Evolutionary conservation across 2,888 invertebrate species (phyloP), one percentile per base, ranked within the genome.

Genomic region (Drosophila hamatofila): DNA sequence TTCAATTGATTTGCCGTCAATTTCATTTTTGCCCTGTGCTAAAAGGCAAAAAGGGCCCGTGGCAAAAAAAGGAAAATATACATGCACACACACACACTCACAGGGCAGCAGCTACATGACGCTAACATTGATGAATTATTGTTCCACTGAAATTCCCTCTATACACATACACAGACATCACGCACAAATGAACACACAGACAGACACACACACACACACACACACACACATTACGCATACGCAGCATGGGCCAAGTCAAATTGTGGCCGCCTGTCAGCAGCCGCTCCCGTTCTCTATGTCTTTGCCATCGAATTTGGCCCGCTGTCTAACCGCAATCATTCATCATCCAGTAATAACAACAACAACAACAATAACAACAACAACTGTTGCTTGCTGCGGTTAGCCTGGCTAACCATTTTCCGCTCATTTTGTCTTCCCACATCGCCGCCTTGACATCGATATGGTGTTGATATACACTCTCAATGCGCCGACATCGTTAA

Each of bases 1-100:
- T 77, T 84, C 89, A 89, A 89, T 86, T 89, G 89, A 87, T 87
- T 87, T 89, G 88, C 78, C 85, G 80, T 87, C 86, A 89, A 89
- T 84, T 84, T 87, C 67, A 73, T 80, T 82, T 80, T 79, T 46
- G 54, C 73, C 57, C 57, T 56, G 73, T 51, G 61, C 48, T 71
- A 64, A 65, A 74, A 75, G 56, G 65, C 80, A 72, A 62, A 83
- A 71, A 62, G 59, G 42, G 60, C 69, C 75, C 39, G 39, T 21
- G 52, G 74, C 67, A 73, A 52, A 35, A 76, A 11, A 11, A 39
- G 27, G 42, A 2, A 49, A 25, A 23, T 41, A 62, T n/a, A 55
- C 25, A 59, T n/a, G n/a, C 35, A 58, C 59, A 52, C 39, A 41
- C 51, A 54, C 27, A 78, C 44, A 64, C n/a, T 56, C 25, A 48